Evolutionary conservation across 2,113 vertebrate genomes (phyloP), one percentile per base, ranked within the genome.

Genomic region (Lycaon pictus): DNA sequence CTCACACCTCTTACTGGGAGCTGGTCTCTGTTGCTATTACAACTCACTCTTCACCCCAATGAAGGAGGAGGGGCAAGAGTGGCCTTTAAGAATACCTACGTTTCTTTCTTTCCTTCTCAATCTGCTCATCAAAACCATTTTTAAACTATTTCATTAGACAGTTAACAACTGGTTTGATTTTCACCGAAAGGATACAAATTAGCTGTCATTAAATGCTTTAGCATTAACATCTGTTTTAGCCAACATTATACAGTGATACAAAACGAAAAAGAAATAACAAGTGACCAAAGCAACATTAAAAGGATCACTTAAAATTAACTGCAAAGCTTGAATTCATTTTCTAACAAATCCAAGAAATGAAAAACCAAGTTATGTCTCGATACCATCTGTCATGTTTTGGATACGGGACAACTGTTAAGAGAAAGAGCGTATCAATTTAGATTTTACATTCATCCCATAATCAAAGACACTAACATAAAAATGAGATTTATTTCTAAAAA

Each of bases 1-100:
- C 98, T 98, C 98, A 98, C 98, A 98, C 98, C 98, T 98, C 95
- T 88, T 77, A 91, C 97, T 98, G n/a, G 0, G 96, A 97, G 97
- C 92, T 92, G 79, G 86, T 43, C 96, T 96, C 95, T 48, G 82
- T 92, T 92, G 76, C 90, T 96, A 37, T 86, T 80, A 82, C 43
- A 12, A 37, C 76, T 88, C 95, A 84, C 71, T 62, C 97, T 94
- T 82, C 85, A 95, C 87, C 92, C 91, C 58, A 90, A 51, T 2
- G 0, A 58, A 72, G 0, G 0, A 98, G 71, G 90, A 92, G 9
- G 15, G 37, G 19, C 27, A 80, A 95, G 51, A 7, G 10, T 53
- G 51, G 72, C 76, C 80, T 95, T 80, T 77, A 65, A 51, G 67
- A 94, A 56, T 51, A 77, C 11, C 86, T 65, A 11, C 6, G 86